These are phyloP conservation scores for Pipra filicauda DNA, from an alignment of 2,113 vertebrate species.

Conservation along the genomic window DNA sequence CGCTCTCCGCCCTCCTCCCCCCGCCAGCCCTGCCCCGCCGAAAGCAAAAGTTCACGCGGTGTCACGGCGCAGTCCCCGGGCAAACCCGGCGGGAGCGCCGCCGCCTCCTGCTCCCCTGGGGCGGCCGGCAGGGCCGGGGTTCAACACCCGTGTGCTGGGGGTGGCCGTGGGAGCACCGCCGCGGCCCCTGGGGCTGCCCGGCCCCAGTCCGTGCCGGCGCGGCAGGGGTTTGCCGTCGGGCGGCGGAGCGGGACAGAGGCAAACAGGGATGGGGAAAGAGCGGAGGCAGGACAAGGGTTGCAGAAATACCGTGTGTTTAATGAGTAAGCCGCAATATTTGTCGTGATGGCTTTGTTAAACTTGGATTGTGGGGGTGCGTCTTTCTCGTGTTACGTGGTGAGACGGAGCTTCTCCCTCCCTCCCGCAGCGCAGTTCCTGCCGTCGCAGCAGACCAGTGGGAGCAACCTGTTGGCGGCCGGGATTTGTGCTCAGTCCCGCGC, in stretches of 20 bases:
- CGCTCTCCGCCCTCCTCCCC: neutral
- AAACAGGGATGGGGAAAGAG: constrained; percentile 29
- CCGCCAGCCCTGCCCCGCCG: neutral
- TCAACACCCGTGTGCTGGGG: no score
- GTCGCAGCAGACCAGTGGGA: neutral
- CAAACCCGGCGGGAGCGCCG: neutral
- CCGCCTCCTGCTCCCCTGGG: neutral
- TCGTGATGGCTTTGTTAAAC: neutral
- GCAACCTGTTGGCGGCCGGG: neutral
- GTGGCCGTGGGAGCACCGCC: neutral
- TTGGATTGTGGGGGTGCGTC: neutral
- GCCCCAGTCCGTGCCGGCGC: neutral
- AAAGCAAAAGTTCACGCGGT: constrained; percentile 53
- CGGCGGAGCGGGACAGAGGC: neutral
- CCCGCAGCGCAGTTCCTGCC: neutral
- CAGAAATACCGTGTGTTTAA: constrained; percentile 20
- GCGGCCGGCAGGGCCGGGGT: neutral
- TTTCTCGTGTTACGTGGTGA: neutral
- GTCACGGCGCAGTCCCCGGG: neutral
- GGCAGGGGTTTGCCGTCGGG: neutral
- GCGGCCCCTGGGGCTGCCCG: neutral
- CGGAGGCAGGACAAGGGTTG: constrained; percentile 26
- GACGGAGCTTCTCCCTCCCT: neutral
- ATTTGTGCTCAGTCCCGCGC: neutral
- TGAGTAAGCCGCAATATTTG: constrained; percentile 28